These are phyloP conservation scores for Nicator chloris DNA, from an alignment of 2,113 vertebrate species.

Conservation along the genomic window DNA sequence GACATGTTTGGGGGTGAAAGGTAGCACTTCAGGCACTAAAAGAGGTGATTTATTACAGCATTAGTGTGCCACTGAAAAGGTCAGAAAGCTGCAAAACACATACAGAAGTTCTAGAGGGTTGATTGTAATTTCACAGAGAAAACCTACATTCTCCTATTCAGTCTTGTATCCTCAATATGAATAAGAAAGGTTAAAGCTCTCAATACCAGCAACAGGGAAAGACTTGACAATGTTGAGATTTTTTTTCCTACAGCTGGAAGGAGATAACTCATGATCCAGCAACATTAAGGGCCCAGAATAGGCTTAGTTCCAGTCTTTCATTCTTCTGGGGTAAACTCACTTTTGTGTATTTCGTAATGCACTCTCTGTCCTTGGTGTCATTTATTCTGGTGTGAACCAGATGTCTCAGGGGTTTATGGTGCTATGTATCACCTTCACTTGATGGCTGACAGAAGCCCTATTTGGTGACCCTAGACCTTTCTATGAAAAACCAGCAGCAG, in stretches of 20 bases:
- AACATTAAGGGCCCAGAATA: background rate
- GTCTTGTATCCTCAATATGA: background rate
- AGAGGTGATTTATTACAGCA: conserved; percentile 33
- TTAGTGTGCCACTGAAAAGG: background rate
- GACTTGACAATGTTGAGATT: fast-evolving
- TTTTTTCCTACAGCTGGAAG: background rate
- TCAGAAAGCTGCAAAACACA: conserved; percentile 16
- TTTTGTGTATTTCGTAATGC: background rate
- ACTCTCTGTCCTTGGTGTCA: background rate
- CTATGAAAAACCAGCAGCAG: background rate
- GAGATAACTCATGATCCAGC: background rate
- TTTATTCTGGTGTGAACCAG: background rate
- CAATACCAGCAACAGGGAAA: background rate
- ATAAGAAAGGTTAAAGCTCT: background rate
- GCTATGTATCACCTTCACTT: background rate
- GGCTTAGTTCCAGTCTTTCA: background rate
- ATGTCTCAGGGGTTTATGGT: background rate
- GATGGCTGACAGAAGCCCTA: background rate
- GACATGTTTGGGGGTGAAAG: background rate
- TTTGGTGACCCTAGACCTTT: background rate
- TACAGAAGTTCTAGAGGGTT: background rate
- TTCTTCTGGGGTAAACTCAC: background rate
- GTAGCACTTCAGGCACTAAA: background rate
- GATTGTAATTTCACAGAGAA: background rate
- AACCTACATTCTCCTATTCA: background rate